Evolutionary conservation across 2,797 vertebrate species (phyloP), one percentile per base, ranked within the genome.

Genomic region (Chromobotia macracanthus): DNA sequence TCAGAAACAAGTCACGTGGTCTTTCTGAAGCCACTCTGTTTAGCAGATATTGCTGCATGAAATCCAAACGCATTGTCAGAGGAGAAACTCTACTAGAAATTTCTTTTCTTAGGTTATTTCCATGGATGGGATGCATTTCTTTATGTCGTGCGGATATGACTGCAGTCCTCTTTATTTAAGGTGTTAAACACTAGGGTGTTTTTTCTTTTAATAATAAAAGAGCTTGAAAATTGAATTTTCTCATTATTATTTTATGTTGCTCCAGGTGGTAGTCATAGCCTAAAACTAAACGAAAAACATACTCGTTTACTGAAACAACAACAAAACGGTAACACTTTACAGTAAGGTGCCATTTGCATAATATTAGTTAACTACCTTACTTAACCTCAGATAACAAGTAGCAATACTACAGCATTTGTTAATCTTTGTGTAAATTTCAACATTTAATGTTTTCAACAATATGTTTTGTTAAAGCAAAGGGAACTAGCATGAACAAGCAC

Each of bases 181-280:
- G 69, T 69, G 48, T 4, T 60, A n/a, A n/a, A 60, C n/a, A 38
- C 12, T 35, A 16, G 19, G 19, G 13, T 28, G 2, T 66, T 46
- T 25, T 51, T 82, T 78, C 50, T 51, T 75, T 81, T 80, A 73
- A 55, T 71, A 75, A 80, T 72, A 79, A 83, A 82, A 48, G 25
- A 48, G 15, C 7, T 12, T 1, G n/a, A 78, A 66, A 68, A 28
- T 12, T 51, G 15, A 9, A 8, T 79, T 68, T 64, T 81, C 25
- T 72, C 31, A 21, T n/a, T 64, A 28, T 63, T 15, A 2, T 82
- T 69, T 16, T 28, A 5, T 16, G 55, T 44, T 67, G 23, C 55
- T 41, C 16, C 2, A 12, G 13, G 19, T 21, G 2, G n/a, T 21
- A 19, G 4, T 55, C 9, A 2, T 55, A 9, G 7, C 19, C 9